Conservation (phyloP, 2,797 vertebrate species). For the Pygocentrus nattereri region DNA sequence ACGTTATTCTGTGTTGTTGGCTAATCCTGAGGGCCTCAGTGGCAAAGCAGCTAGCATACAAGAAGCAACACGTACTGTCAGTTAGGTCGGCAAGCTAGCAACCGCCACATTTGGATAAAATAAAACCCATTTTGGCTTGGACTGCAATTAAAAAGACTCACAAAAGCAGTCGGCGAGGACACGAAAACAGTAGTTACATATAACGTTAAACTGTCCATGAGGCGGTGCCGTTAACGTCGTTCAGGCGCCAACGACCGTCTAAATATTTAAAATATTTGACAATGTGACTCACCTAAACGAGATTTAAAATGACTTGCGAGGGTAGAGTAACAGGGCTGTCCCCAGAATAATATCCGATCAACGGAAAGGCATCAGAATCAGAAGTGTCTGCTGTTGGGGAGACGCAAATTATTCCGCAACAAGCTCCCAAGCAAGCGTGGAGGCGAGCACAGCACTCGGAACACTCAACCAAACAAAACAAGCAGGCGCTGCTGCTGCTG, state of each 20-base stretch:
- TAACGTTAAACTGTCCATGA: conserved; percentile 5
- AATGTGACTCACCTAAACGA: conserved; percentile 41
- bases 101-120: background rate
- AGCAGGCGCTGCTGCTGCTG: background rate
- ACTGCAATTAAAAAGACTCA: too few relatives aligned
- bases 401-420: background rate
- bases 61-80: background rate
- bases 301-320: conserved; percentile 15
- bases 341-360: conserved; percentile 48
- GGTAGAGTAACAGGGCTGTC: background rate
- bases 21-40: background rate
- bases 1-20: background rate
- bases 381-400: background rate
- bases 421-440: conserved; percentile 58
- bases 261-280: background rate
- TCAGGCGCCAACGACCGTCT: background rate
- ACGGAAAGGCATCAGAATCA: conserved; percentile 44
- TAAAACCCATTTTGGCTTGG: too few relatives aligned
- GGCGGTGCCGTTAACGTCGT: background rate
- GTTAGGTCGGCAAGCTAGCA: background rate
- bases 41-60: background rate
- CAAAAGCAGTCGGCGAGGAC: background rate
- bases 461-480: conserved; percentile 41
- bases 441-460: background rate
- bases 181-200: background rate